A percentile compares a stretch with the other conserved stretches of the same genome.
Evolutionary conservation across 2,113 vertebrate species (phyloP).

Genomic region (Rissa tridactyla): DNA sequence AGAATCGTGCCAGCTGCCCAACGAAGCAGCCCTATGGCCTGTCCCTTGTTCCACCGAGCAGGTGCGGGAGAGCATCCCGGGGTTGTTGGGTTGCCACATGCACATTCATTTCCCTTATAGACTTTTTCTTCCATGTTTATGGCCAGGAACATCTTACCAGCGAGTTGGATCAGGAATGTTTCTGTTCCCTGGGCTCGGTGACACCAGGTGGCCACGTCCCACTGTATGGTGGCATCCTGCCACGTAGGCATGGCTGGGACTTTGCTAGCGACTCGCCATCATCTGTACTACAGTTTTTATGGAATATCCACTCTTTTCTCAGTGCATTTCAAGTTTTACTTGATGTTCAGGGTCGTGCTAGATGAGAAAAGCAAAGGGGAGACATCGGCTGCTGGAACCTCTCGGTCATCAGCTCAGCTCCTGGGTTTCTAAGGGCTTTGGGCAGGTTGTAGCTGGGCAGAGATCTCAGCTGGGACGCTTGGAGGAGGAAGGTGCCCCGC

Average conservation of each 20-base stretch:
- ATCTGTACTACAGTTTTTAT: neutral
- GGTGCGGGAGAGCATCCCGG: too few species aligned
- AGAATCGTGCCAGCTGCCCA: accelerated
- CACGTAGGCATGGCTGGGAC: accelerated
- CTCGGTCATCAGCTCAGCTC: neutral
- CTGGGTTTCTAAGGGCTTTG: neutral
- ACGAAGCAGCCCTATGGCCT: accelerated
- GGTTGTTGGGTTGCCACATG: neutral
- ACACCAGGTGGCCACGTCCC: neutral
- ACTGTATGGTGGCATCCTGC: neutral
- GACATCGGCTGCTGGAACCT: neutral
- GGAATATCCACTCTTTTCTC: neutral
- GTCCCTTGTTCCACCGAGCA: neutral
- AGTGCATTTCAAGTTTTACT: neutral
- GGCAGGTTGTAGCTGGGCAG: neutral
- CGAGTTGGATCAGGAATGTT: neutral
- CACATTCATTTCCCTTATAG: neutral
- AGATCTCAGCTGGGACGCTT: neutral
- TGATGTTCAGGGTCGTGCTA: neutral
- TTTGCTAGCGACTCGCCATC: accelerated
- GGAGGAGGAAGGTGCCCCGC: neutral
- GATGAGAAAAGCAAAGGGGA: neutral
- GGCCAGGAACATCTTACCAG: neutral
- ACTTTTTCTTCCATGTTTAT: neutral
- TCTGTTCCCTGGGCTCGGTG: neutral